Base-by-base conservation (phyloP, 1,140 invertebrate genomes). In the Platyscapa corneri region DNA sequence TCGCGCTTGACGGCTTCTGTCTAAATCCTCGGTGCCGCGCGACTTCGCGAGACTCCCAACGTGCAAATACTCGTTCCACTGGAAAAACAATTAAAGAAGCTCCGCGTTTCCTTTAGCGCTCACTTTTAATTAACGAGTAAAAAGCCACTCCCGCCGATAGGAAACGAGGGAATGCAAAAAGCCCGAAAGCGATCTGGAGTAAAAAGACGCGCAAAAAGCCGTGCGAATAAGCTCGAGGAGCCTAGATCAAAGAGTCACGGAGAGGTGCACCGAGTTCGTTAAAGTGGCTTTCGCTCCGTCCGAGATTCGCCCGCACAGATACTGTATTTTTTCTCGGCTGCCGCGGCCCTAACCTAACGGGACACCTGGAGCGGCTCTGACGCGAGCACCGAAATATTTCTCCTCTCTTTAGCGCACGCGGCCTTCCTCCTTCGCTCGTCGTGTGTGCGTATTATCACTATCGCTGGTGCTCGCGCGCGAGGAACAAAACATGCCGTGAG, bases 341-440 rank as follows among this genome's bases (percentile, higher is more conserved):
- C 3, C 34, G 64, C 27, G 64, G 27, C 64, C 64, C 16, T 37
- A 37, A 70, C 32, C 32, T 32, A 32, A 70, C 32, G 18, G 30
- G 67, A 32, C 65, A 34, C 65, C 32, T 6, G 67, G 67, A 74
- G n/a, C n/a, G 72, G 14, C 46, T 53, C 85, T 88, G 89, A 89
- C 88, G 89, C 88, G 88, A 89, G 77, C 86, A 37, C 84, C 86
- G 64, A 90, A 90, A 90, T 90, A 90, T 90, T 90, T 88, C 86
- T 87, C 86, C 86, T 42, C 34, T 32, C 53, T 78, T 53, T 53
- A 16, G 49, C 49, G 49, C 49, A 1, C 53, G 53, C 10, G 56
- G 23, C 20, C 56, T 60, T 60, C 56, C 56, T 60, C 0, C 5
- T 60, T 10, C 10, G 20, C 3, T 53, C 8, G 1, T 10, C 5